Conservation (phyloP, 2,888 invertebrate species). For the Drosophila meridiana region DNA sequence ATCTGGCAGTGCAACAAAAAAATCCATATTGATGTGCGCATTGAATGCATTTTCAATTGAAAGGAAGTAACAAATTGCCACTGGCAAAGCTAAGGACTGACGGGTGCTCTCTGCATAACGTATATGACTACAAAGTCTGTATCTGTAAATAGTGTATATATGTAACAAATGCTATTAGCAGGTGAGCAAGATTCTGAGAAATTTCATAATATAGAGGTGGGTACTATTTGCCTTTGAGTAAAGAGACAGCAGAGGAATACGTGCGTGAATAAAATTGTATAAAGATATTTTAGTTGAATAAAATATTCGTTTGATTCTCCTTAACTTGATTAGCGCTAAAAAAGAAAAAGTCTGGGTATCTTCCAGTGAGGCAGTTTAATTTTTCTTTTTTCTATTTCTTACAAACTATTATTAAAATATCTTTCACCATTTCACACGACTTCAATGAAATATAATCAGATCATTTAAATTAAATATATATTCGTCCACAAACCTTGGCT, state of each 20-base stretch:
- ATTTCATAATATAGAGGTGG: neutral
- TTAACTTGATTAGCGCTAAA: too few species aligned
- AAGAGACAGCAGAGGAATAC: neutral
- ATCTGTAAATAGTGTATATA: neutral
- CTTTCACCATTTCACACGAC: neutral
- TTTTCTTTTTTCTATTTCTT: neutral
- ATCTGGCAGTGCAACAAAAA: conserved; percentile 17
- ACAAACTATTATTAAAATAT: neutral
- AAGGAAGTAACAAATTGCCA: conserved; percentile 1
- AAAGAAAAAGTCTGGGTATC: too few species aligned
- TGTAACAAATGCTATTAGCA: neutral
- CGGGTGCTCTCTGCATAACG: neutral
- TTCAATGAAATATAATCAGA: conserved; percentile 12
- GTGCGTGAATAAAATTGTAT: too few species aligned
- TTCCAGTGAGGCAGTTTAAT: too few species aligned
- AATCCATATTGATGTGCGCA: conserved; percentile 8
- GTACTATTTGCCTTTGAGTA: neutral
- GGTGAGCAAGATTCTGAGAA: neutral
- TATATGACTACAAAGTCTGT: too few species aligned
- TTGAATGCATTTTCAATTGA: conserved; percentile 38
- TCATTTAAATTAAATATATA: conserved; percentile 40
- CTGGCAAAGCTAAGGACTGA: neutral
- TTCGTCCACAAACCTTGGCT: conserved; percentile 36
- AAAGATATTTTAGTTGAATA: too few species aligned
- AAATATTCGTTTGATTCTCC: too few species aligned